Percentiles rank a stretch among this genome's conserved stretches.
These are phyloP conservation scores for Trachurus trachurus DNA, from an alignment of 2,797 vertebrate species.

Conservation along the genomic window DNA sequence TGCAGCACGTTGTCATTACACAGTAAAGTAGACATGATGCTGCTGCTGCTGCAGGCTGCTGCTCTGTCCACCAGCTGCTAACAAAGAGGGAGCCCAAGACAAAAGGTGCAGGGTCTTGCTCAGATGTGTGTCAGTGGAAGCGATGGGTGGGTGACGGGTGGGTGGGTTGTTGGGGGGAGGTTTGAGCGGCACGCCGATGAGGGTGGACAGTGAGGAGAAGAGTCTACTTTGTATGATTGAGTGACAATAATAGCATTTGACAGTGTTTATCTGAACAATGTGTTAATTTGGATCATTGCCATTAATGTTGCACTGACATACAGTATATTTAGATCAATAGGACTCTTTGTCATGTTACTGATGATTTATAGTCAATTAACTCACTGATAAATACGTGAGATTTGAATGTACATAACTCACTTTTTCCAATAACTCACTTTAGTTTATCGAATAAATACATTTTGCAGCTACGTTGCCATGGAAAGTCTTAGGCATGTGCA, in stretches of 20 bases:
- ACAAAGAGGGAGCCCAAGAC: conserved; percentile 80
- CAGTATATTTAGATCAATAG: background rate
- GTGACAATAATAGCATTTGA: conserved; percentile 26
- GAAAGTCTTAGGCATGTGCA: background rate
- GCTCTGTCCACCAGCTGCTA: conserved; percentile 77
- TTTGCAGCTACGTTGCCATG: background rate
- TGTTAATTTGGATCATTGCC: background rate
- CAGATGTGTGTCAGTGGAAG: conserved; percentile 76
- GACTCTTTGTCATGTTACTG: background rate
- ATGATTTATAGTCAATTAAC: background rate
- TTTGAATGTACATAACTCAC: background rate
- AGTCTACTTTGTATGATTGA: conserved; percentile 44
- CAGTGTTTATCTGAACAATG: background rate
- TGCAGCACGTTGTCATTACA: conserved; percentile 33
- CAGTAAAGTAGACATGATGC: conserved; percentile 32
- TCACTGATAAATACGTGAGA: background rate
- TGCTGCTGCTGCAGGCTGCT: conserved; percentile 52
- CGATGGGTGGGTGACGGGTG: conserved; percentile 27
- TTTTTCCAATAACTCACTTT: background rate
- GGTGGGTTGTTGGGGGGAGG: conserved; percentile 26
- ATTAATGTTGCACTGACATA: background rate
- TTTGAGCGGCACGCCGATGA: conserved; percentile 43
- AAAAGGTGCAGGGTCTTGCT: conserved; percentile 82
- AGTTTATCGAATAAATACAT: background rate
- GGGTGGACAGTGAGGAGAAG: conserved; percentile 43